Base-by-base conservation (phyloP, 2,113 vertebrate species). In the Calypte anna region DNA sequence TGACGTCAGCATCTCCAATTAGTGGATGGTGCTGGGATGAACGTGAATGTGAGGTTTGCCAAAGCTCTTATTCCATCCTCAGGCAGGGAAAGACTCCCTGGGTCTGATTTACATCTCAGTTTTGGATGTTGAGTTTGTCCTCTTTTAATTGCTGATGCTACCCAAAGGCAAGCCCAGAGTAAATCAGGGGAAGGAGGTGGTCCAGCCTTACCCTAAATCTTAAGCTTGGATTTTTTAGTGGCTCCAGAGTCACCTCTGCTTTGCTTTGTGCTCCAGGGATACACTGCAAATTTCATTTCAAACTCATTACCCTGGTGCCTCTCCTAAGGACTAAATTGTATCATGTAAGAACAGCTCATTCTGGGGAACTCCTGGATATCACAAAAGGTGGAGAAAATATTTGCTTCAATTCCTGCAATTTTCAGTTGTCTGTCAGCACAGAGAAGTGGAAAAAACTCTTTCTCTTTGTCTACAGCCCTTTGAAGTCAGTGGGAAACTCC, bases 401-500 rank as follows among this genome's bases (percentile, higher is more conserved):
- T 80, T 80, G 20, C 28, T 76, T 59, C 76, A 19, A 16, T 86
- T 88, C 61, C 48, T 70, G 24, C 43, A n/a, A 57, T 76, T 91
- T 94, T 89, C 5, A 3, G 6, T 66, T 76, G 15, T 51, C 62
- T 79, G 22, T 66, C 70, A 82, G 51, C 28, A 31, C 20, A 72
- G 46, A 6, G 78, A 38, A 87, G 66, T 25, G 51, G 10, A 40
- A 43, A 82, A 76, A 90, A 59, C 38, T 76, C 77, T 88, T 84
- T 25, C 23, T 61, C 58, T 92, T 95, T 89, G 67, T 51, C 91
- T 90, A 20, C 72, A 67, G 55, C 78, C 48, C 58, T 96, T 86
- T 91, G 90, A 95, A 94, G 72, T 67, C 79, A 57, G 38, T 67
- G 85, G 91, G 85, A 88, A 94, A 83, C 87, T 96, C 53, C 31